Evolutionary conservation across 2,888 invertebrate species (phyloP).

Genomic region (Andrena praecox): DNA sequence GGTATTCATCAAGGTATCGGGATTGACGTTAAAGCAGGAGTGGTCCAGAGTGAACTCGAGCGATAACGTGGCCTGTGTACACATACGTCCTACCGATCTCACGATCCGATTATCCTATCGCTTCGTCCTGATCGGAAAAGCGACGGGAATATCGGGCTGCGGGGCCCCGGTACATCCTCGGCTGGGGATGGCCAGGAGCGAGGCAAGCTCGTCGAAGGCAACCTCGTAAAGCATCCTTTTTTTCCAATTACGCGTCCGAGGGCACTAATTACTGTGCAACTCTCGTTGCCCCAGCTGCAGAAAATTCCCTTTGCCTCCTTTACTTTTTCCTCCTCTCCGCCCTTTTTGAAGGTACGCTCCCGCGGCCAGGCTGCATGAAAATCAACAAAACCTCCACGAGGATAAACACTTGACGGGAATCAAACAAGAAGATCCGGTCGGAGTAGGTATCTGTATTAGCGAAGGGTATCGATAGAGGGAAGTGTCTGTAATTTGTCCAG

Average conservation of each 20-base stretch:
- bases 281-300: background rate
- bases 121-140: conserved; percentile 28
- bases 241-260: conserved; percentile 29
- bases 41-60: background rate
- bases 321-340: background rate
- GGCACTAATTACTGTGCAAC: conserved; percentile 39
- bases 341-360: conserved; percentile 4
- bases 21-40: background rate
- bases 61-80: background rate
- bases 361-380: background rate
- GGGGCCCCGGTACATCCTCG: background rate
- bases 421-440: background rate
- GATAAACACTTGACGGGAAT: background rate
- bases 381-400: conserved; percentile 2
- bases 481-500: background rate
- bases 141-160: conserved; percentile 20
- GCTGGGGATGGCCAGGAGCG: conserved; percentile 4
- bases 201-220: conserved; percentile 10
- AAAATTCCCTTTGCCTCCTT: background rate
- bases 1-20: background rate
- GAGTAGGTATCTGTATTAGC: background rate
- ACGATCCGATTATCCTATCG: conserved; percentile 25
- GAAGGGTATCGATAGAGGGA: background rate
- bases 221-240: conserved; percentile 40
- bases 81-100: conserved; percentile 2